Conservation (phyloP, 2,797 vertebrate genomes). For the Cryptoblepharus egeriae region DNA sequence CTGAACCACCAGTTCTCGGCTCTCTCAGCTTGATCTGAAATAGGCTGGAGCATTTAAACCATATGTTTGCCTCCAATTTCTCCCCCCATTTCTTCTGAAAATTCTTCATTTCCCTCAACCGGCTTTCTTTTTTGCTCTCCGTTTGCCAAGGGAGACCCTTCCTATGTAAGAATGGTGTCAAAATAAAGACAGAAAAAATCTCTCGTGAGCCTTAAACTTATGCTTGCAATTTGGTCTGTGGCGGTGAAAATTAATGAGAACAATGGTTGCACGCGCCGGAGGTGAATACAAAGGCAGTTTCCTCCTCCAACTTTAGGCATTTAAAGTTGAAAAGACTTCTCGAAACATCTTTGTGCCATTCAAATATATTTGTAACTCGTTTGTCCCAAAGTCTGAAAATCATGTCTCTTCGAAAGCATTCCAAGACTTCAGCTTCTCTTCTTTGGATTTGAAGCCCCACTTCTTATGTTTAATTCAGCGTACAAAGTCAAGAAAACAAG, state of each 20-base stretch:
- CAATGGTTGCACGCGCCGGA: conserved; percentile 68
- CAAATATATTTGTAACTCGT: conserved; percentile 66
- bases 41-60: conserved; percentile 87
- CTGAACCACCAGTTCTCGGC: conserved; percentile 90
- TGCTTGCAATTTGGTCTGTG: conserved; percentile 68
- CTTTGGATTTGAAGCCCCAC: not conserved
- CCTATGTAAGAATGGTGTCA: conserved; percentile 66
- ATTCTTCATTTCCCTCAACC: conserved; percentile 78
- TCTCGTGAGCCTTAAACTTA: conserved; percentile 66
- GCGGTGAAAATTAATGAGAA: conserved; percentile 74
- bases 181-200: conserved; percentile 73
- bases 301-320: conserved; percentile 70
- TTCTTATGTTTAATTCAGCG: not conserved
- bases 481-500: not conserved
- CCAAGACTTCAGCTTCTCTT: not conserved
- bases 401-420: not conserved
- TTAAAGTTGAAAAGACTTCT: conserved; percentile 68
- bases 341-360: conserved; percentile 62
- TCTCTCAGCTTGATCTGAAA: conserved; percentile 90
- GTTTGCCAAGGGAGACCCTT: conserved; percentile 75
- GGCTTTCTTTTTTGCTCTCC: conserved; percentile 69
- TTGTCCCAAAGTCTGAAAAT: not conserved
- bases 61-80: conserved; percentile 89
- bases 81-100: conserved; percentile 68
- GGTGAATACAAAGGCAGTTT: conserved; percentile 66